Base-by-base conservation (phyloP, 2,888 invertebrate genomes). In the Mylabris sibirica region DNA sequence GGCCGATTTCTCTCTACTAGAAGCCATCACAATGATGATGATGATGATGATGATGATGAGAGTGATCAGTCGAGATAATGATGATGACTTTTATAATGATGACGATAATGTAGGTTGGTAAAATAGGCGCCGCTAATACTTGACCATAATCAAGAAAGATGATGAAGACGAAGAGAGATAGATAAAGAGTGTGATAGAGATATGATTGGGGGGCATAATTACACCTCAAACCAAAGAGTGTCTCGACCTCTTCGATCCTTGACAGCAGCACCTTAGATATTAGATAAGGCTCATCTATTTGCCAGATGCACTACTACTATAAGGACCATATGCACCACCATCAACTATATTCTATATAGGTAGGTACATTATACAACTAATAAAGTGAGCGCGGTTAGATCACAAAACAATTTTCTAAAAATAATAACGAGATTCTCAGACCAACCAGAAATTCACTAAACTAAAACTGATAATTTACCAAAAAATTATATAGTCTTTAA, bases 1-100 rank as follows among this genome's bases (percentile, higher is more conserved):
- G 41, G 49, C 20, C 49, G 20, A 17, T 49, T 49, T 9, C 8
- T 17, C 4, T 9, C 49, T 20, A 49, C 41, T 41, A 41, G 41
- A 41, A 41, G 14, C 41, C 41, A 41, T 41, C 64, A 68, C 72
- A 12, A 41, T 41, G 41, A 72, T 74, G 79, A 80, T 78, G 78
- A 78, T 78, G 80, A 78, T 76, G 82, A 82, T 82, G 41, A 41
- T 41, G 41, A 72, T 75, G 79, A 80, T 78, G 78, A 78, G 79
- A 80, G 78, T 76, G 82, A 82, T 82, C 82, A 77, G 80, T 77
- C 78, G 80, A 79, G 80, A 81, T 84, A 84, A 84, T 84, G 84
- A 84, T 84, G 83, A 83, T 84, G 84, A 84, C 84, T 83, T 82
- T 83, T 83, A 84, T 83, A 83, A 41, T 41, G 41, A 84, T 84